Evolutionary conservation across 2,797 vertebrate species (phyloP).

Genomic region (Threskiornis aethiopicus): DNA sequence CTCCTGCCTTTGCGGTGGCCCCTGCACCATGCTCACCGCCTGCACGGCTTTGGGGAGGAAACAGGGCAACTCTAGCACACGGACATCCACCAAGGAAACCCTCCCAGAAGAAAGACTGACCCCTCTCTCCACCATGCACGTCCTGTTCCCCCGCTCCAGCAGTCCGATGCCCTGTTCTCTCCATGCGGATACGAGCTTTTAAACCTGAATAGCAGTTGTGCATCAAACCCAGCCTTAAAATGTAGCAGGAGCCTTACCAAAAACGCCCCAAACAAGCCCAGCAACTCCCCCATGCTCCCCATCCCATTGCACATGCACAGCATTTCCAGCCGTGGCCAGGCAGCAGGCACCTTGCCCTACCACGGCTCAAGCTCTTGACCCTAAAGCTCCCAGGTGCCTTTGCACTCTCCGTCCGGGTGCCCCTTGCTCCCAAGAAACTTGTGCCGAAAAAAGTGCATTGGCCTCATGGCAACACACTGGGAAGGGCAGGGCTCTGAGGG

Average conservation of each 20-base stretch:
- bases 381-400: neutral
- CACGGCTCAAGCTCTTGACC: too few species aligned
- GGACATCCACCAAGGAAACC: neutral
- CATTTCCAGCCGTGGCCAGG: neutral
- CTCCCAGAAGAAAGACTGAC: neutral
- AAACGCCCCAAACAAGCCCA: neutral
- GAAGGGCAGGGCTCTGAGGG: neutral
- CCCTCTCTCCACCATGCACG: neutral
- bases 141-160: neutral
- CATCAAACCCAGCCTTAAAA: neutral
- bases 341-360: neutral
- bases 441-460: neutral
- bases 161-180: neutral
- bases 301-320: neutral
- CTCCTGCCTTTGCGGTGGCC: neutral
- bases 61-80: too few species aligned
- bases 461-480: neutral
- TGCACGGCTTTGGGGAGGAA: neutral
- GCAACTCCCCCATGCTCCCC: neutral
- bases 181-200: neutral
- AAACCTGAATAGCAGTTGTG: neutral
- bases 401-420: neutral
- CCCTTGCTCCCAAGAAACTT: neutral
- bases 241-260: neutral
- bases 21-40: neutral